Conservation (phyloP, 2,113 vertebrate genomes). For the Lutjanus erythropterus region DNA sequence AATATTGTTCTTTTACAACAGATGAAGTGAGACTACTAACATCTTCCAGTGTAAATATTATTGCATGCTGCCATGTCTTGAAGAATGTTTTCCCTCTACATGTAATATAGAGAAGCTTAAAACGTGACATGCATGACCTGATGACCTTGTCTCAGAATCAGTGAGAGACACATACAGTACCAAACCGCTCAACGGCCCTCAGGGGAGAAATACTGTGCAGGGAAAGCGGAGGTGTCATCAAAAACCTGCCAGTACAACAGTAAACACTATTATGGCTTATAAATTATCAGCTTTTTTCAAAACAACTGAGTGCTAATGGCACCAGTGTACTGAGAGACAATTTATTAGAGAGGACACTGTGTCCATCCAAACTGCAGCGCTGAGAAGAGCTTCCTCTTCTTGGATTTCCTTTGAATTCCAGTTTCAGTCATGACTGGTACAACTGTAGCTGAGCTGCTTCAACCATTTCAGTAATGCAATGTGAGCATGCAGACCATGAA, state of each 20-base stretch:
- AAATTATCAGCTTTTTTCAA: slow-evolving; percentile 32
- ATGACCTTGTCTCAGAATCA: slow-evolving; percentile 41
- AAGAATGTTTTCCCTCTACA: slow-evolving; percentile 16
- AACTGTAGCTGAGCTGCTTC: slow-evolving; percentile 12
- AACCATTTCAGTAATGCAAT: slow-evolving; percentile 29
- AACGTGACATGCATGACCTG: slow-evolving; percentile 5
- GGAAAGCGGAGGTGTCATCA: slow-evolving; percentile 41
- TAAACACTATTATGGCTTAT: slow-evolving; percentile 39
- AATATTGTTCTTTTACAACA: slow-evolving; percentile 2
- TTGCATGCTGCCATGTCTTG: slow-evolving; percentile 25
- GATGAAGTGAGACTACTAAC: slow-evolving; percentile 2
- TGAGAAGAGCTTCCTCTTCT: slow-evolving; percentile 1
- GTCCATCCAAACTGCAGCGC: neutral
- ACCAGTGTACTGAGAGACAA: neutral
- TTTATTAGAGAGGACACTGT: slow-evolving; percentile 25
- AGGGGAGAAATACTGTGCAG: slow-evolving; percentile 41
- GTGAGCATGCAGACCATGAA: slow-evolving; percentile 39
- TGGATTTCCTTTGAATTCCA: slow-evolving; percentile 23
- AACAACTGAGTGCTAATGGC: slow-evolving; percentile 27
- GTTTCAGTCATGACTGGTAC: slow-evolving; percentile 5
- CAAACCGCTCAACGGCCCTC: slow-evolving; percentile 31
- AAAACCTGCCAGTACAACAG: slow-evolving; percentile 38
- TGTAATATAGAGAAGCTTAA: slow-evolving; percentile 34
- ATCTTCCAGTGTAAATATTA: slow-evolving; percentile 21
- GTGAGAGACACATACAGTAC: slow-evolving; percentile 30